Conservation (phyloP, 2,888 invertebrate species). For the Cantharis nigra region DNA sequence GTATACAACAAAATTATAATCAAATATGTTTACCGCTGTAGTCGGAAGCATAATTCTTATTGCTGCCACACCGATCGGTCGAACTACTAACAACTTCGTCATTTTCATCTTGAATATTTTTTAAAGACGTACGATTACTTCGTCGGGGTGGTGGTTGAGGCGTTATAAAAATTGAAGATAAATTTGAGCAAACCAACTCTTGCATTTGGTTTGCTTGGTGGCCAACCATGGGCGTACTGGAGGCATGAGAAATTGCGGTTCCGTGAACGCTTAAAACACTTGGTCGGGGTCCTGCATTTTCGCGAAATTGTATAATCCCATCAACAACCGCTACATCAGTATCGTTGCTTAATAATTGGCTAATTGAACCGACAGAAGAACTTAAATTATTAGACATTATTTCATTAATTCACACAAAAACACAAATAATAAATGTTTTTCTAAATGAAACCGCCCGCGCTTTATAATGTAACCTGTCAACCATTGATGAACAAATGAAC, state of each 20-base stretch:
- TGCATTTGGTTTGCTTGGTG: neutral
- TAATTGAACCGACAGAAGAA: neutral
- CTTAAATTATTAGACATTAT: neutral
- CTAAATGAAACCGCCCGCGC: neutral
- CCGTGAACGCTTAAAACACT: neutral
- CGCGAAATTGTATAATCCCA: neutral
- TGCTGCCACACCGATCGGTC: neutral
- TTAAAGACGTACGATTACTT: neutral
- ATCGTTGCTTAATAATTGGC: neutral
- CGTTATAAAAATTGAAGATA: neutral
- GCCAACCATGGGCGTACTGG: neutral
- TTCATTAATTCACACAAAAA: neutral
- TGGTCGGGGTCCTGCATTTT: neutral
- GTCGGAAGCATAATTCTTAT: neutral
- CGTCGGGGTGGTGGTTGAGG: neutral
- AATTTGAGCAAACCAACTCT: neutral
- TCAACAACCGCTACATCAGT: neutral
- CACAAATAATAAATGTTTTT: neutral
- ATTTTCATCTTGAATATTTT: neutral
- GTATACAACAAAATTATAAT: neutral
- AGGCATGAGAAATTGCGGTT: neutral
- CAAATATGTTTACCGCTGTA: neutral
- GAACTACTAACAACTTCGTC: neutral
- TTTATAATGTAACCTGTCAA: neutral
- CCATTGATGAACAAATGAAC: neutral